Base-by-base conservation (phyloP, 2,113 vertebrate genomes). In the Cervus canadensis region DNA sequence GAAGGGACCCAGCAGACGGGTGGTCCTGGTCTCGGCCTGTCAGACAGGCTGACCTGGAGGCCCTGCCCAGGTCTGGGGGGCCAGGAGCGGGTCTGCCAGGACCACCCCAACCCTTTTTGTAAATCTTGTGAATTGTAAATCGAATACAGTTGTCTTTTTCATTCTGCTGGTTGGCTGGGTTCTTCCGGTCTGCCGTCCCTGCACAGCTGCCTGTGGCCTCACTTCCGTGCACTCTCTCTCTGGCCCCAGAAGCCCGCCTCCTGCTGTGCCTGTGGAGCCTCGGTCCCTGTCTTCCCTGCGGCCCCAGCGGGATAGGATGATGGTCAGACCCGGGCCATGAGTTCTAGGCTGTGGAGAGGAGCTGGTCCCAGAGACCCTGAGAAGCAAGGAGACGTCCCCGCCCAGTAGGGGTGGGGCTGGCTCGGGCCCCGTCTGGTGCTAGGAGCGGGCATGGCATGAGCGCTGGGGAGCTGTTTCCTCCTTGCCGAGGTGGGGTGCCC, bases 51-150 rank as follows among this genome's bases (percentile, higher is more conserved):
- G 43, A n/a, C 79, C 71, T 48, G 54, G 40, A 64, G 76, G 90
- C 84, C 54, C 83, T 21, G 12, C 8, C 43, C 15, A 10, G 45
- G 54, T 56, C 96, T 84, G 45, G 26, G 74, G 45, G 57, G 33
- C 87, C 21, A 7, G 81, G 56, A 74, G 59, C 88, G n/a, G 93
- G 81, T 48, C 91, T 2, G 15, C 76, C 56, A 56, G 84, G 64
- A 56, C 84, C n/a, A 33, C 79, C 76, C 85, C 45, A 2, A 26
- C 54, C 87, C 40, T 54, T 98, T 99, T 98, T 99, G 99, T 99
- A 99, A 99, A 99, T 99, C 98, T 97, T 98, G 98, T 98, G 98
- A 87, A 98, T 98, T 99, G 98, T 99, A 98, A 98, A 98, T 98
- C 98, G 98, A 99, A 99, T 99, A 99, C 96, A 99, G n/a, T 79